Evolutionary conservation across 2,797 vertebrate species (phyloP), one percentile per base, ranked within the genome.

Genomic region (Sebastes wilsoni): DNA sequence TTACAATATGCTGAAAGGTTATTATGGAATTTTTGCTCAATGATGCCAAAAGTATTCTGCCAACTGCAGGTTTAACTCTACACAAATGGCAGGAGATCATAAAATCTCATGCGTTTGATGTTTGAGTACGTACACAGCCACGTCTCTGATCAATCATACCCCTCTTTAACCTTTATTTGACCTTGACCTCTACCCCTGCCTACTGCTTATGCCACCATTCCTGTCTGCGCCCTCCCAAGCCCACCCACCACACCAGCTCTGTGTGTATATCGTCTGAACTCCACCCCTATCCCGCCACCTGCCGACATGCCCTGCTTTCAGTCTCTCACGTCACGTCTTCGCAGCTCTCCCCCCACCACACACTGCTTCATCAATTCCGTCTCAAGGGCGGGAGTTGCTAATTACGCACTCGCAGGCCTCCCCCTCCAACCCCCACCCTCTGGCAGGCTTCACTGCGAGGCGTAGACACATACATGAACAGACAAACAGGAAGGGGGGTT

Each of bases 401-500:
- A 95, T 96, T 95, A 91, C 91, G 86, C 79, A 75, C 75, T 84
- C 20, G 7, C 70, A 73, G 42, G 8, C 69, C 18, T 66, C 28
- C n/a, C 32, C 58, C 23, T 36, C 30, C 60, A 10, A 62, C 80
- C 23, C 46, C 30, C 60, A 10, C 66, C 80, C 81, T 60, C 75
- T 75, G 58, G 70, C 88, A 81, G 83, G 78, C 85, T 80, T 77
- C 59, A 58, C 75, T 83, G 78, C 13, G 61, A 83, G 69, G 32
- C 71, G 3, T 66, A 87, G 79, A 85, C 64, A 56, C 80, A 86
- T 81, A 89, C 86, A 83, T 78, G 89, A 89, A 74, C 72, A 84
- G 85, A 90, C 87, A 79, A 78, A 88, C 58, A 71, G 72, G 58
- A 80, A 70, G 55, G 80, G 71, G 62, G 60, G 75, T 23, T 18